phyloP scores from a whole-genome alignment of 2,888 invertebrate genomes.

The Junonia oenone region DNA sequence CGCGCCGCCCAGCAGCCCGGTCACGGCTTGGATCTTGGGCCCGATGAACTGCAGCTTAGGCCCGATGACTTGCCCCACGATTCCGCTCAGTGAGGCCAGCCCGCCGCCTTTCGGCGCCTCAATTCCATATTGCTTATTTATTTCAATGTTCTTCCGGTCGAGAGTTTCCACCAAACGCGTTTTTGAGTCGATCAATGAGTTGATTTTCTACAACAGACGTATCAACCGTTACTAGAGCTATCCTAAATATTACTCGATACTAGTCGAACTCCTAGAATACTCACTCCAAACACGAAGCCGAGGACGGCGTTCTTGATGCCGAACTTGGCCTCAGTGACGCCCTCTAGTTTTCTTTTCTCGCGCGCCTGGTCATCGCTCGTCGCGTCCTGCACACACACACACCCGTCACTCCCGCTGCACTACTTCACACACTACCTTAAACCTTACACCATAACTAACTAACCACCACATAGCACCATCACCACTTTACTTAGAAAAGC shows the following conservation, averaged over 20 bases:
- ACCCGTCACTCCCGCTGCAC: constrained; percentile 27
- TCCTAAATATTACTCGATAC: neutral
- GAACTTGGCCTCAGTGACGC: constrained; percentile 80
- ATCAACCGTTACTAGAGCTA: constrained; percentile 12
- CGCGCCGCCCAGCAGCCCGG: constrained; percentile 76
- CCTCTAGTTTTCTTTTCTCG: constrained; percentile 88
- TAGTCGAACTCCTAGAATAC: constrained; percentile 33
- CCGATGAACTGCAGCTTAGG: constrained; percentile 85
- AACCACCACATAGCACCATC: constrained; percentile 22
- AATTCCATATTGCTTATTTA: constrained; percentile 87
- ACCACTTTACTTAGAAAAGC: constrained; percentile 12
- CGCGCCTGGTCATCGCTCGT: constrained; percentile 71
- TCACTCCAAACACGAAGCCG: constrained; percentile 91
- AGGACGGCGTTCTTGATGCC: constrained; percentile 89
- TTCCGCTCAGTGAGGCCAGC: constrained; percentile 79
- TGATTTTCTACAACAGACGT: constrained; percentile 84
- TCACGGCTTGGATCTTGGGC: constrained; percentile 80
- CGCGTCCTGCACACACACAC: constrained; percentile 61
- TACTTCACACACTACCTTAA: constrained; percentile 34
- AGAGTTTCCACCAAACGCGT: constrained; percentile 84
- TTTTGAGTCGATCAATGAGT: constrained; percentile 89
- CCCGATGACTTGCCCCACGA: constrained; percentile 85
- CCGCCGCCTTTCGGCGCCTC: constrained; percentile 82
- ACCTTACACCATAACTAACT: constrained; percentile 26
- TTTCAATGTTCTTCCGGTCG: constrained; percentile 85